These are phyloP conservation scores for Ellobius talpinus DNA, from an alignment of 2,113 vertebrate species.

Conservation along the genomic window DNA sequence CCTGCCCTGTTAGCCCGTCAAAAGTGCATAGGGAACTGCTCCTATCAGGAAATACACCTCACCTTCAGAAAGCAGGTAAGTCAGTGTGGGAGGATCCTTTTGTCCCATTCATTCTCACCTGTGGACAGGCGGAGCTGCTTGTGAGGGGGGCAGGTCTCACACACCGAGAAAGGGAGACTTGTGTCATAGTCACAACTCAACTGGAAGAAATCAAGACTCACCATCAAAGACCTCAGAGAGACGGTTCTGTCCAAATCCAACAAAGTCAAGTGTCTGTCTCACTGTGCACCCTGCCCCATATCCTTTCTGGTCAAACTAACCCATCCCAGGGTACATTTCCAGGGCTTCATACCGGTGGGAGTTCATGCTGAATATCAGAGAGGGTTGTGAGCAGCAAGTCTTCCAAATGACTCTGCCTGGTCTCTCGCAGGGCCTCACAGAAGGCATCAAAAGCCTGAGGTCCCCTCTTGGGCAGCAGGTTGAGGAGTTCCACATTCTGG, in stretches of 20 bases:
- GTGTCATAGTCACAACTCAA: constrained; percentile 79
- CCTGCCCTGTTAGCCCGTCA: not conserved
- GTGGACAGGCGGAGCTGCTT: constrained; percentile 90
- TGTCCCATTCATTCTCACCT: constrained; percentile 84
- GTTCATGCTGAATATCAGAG: constrained; percentile 33
- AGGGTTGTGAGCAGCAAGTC: constrained; percentile 80
- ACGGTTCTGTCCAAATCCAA: not conserved
- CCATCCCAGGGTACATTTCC: not conserved
- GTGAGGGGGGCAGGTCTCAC: constrained; percentile 89
- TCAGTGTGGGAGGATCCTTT: not conserved
- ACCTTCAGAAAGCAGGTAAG: not conserved
- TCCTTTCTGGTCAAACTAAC: not conserved
- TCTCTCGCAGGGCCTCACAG: constrained; percentile 91
- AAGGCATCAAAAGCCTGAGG: constrained; percentile 94
- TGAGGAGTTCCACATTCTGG: constrained; percentile 91
- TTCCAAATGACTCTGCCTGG: constrained; percentile 94
- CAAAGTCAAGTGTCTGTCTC: not conserved
- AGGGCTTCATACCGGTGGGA: constrained; percentile 75
- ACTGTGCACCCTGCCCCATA: not conserved
- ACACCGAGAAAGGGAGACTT: constrained; percentile 89
- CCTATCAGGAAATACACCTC: not conserved
- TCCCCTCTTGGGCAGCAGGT: constrained; percentile 94
- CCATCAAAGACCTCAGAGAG: not conserved
- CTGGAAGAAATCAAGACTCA: constrained; percentile 81
- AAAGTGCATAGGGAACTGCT: not conserved